These are phyloP conservation scores for Oscheius myriophilus DNA, from an alignment of 2,888 invertebrate genomes.

Conservation along the genomic window DNA sequence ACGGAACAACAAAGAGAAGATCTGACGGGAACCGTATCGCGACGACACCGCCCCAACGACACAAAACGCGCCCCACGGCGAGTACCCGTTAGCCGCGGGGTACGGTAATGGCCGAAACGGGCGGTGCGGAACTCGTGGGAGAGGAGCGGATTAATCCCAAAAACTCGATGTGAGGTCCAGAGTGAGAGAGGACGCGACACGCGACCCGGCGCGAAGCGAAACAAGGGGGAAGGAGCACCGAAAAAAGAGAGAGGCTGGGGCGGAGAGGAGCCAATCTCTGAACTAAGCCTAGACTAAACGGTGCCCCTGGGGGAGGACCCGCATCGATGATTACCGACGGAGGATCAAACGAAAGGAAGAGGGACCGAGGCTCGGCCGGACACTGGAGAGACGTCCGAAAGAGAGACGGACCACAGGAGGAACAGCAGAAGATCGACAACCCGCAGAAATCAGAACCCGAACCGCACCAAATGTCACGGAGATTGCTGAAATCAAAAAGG, in stretches of 20 bases:
- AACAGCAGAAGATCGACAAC: background rate
- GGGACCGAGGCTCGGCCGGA: background rate
- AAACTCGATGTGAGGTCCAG: slow-evolving; percentile 22
- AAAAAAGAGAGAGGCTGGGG: background rate
- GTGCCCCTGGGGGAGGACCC: slow-evolving; percentile 3
- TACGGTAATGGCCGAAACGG: background rate
- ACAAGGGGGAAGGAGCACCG: background rate
- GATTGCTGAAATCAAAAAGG: background rate
- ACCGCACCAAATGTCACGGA: slow-evolving; percentile 21
- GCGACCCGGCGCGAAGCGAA: no score
- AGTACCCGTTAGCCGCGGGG: background rate
- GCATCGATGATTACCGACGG: slow-evolving; percentile 26
- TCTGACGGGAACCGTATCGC: background rate
- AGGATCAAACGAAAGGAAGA: background rate
- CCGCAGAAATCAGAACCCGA: slow-evolving; percentile 2
- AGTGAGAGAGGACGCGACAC: slow-evolving; percentile 9
- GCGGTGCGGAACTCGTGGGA: slow-evolving; percentile 8
- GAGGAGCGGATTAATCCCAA: slow-evolving; percentile 8
- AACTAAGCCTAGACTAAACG: background rate
- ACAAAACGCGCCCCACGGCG: no score
- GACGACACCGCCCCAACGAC: no score
- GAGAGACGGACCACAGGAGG: slow-evolving; percentile 5
- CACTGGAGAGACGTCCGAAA: background rate
- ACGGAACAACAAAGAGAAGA: background rate
- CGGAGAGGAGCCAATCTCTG: background rate